phyloP scores from a whole-genome alignment of 2,113 vertebrate genomes.

The Misgurnus anguillicaudatus region DNA sequence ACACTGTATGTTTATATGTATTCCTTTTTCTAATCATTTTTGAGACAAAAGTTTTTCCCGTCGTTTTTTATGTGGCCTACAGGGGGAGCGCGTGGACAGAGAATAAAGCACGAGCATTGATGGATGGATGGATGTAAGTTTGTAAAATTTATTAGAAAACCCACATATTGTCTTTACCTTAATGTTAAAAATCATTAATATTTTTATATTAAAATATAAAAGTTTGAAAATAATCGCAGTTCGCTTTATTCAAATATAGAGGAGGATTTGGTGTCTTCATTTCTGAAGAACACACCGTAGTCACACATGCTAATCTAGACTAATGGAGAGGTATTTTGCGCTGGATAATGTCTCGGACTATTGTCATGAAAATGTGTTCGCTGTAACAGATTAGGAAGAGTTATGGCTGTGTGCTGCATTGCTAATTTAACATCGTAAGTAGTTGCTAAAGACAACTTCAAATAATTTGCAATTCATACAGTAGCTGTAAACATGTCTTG shows the following conservation, averaged over 20 bases:
- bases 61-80: not conserved
- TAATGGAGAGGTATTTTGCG: too few relatives aligned
- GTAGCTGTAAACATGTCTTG: not conserved
- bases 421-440: slow-evolving; percentile 21
- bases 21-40: too few relatives aligned
- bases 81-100: not conserved
- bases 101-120: not conserved
- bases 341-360: not conserved
- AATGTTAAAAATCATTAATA: too few relatives aligned
- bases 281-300: too few relatives aligned
- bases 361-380: slow-evolving; percentile 11
- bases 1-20: not conserved
- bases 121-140: not conserved
- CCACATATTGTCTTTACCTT: too few relatives aligned
- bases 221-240: too few relatives aligned
- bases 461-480: slow-evolving; percentile 28
- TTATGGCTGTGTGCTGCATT: slow-evolving; percentile 1
- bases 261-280: too few relatives aligned
- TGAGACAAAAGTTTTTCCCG: not conserved
- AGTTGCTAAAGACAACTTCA: slow-evolving; percentile 25
- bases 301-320: not conserved
- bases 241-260: too few relatives aligned
- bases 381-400: not conserved
- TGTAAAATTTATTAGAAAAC: too few relatives aligned
- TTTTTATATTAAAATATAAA: too few relatives aligned